phyloP scores from a whole-genome alignment of 2,797 vertebrate genomes.

The Pogoniulus pusillus region DNA sequence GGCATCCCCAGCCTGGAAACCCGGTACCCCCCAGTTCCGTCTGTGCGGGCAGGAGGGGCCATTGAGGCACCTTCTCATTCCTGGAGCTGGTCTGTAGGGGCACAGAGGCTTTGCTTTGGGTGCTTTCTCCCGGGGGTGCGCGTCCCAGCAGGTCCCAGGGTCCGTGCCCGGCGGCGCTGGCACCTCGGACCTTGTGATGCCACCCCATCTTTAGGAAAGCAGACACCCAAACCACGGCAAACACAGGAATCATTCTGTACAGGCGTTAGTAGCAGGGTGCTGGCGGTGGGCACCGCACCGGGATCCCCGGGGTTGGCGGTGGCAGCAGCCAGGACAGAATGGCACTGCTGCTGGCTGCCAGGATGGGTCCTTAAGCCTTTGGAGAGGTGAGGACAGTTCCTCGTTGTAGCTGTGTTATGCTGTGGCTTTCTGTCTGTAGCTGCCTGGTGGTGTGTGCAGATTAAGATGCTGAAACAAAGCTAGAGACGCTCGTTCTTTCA shows the following conservation, averaged over 20 bases:
- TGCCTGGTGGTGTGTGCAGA: background rate
- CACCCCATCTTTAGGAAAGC: background rate
- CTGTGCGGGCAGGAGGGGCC: background rate
- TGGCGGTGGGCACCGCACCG: background rate
- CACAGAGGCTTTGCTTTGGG: background rate
- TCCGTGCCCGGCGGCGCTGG: background rate
- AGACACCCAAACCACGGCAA: rapidly evolving
- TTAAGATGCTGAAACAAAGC: background rate
- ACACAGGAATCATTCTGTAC: rapidly evolving
- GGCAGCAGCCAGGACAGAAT: background rate
- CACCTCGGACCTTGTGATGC: background rate
- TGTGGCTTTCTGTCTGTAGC: background rate
- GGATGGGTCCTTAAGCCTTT: background rate
- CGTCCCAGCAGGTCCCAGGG: background rate
- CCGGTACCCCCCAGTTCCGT: background rate
- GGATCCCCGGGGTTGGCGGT: background rate
- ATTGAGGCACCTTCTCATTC: background rate
- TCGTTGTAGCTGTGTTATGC: background rate
- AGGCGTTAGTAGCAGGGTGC: background rate
- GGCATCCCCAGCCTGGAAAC: background rate
- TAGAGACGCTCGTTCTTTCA: background rate
- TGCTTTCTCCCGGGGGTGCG: background rate
- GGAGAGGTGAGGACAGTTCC: background rate
- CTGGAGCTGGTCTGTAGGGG: background rate
- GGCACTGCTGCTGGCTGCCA: rapidly evolving